Percentiles rank a stretch among this genome's conserved stretches.
Conservation (phyloP, 2,888 invertebrate species). For the Panopea generosa region DNA sequence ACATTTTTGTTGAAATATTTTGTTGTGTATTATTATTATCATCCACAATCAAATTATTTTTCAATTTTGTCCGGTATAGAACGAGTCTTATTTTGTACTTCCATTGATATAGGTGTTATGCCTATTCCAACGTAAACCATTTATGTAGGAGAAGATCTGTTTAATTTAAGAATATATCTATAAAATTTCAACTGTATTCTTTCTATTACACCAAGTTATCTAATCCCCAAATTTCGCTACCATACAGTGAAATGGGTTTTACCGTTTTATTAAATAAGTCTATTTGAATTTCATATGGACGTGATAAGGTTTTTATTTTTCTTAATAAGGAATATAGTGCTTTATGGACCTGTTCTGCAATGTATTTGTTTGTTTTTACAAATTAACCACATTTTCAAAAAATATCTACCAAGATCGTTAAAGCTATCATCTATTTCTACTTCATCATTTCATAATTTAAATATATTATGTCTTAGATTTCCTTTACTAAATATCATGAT, state of each 20-base stretch:
- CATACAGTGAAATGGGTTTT: neutral
- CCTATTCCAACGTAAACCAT: neutral
- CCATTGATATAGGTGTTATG: neutral
- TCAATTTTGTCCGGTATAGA: neutral
- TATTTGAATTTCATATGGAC: neutral
- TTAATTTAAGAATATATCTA: neutral
- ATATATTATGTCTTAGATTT: too few relatives aligned
- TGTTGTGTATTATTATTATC: neutral
- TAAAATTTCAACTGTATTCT: neutral
- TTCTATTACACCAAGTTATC: neutral
- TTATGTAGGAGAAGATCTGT: neutral
- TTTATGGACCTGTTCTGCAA: too few relatives aligned
- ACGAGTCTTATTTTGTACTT: neutral
- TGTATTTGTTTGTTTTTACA: too few relatives aligned
- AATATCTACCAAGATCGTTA: too few relatives aligned
- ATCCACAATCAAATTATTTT: neutral
- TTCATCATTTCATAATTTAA: too few relatives aligned
- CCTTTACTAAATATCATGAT: too few relatives aligned
- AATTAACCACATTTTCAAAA: too few relatives aligned
- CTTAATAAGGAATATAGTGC: too few relatives aligned
- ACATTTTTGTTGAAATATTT: too few relatives aligned
- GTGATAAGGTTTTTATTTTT: too few relatives aligned
- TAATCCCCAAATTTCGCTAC: neutral
- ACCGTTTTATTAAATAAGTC: neutral
- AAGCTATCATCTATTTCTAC: too few relatives aligned